phyloP scores from a whole-genome alignment of 2,113 vertebrate species.

The Actenoides hombroni region DNA sequence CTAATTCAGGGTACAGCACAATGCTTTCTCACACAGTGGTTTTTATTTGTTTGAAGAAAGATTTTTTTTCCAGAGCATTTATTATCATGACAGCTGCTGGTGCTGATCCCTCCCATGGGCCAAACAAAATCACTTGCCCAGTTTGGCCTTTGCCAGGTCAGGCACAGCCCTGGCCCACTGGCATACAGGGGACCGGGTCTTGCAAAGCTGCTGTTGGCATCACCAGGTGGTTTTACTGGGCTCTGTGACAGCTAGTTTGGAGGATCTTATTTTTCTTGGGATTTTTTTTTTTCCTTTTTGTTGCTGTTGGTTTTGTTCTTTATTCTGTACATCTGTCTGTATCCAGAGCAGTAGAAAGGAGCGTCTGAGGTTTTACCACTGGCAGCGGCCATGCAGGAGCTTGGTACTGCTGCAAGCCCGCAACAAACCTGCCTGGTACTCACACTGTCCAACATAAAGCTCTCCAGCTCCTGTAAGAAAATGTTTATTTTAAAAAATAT shows the following conservation, averaged over 20 bases:
- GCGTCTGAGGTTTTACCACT: rapidly evolving
- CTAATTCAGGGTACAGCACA: background rate
- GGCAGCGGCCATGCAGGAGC: background rate
- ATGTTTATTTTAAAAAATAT: background rate
- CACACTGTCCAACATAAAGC: background rate
- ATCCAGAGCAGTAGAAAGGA: background rate
- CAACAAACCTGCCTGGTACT: background rate
- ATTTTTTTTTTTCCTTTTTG: too few species aligned
- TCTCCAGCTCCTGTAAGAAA: background rate
- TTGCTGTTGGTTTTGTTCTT: too few species aligned
- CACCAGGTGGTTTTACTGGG: background rate
- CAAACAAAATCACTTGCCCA: background rate
- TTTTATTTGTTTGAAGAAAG: background rate
- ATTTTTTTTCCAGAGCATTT: background rate
- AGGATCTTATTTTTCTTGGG: background rate
- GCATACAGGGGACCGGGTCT: background rate
- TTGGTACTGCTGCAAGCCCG: rapidly evolving
- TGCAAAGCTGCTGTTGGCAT: background rate
- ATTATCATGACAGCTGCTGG: background rate
- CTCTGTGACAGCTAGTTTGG: background rate
- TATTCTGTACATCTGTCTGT: background rate
- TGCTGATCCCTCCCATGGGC: background rate
- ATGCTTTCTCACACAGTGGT: background rate
- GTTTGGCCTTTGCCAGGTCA: background rate
- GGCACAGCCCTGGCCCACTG: background rate